These are phyloP conservation scores for Ylistrum balloti DNA, from an alignment of 1,140 invertebrate species.

Conservation along the genomic window DNA sequence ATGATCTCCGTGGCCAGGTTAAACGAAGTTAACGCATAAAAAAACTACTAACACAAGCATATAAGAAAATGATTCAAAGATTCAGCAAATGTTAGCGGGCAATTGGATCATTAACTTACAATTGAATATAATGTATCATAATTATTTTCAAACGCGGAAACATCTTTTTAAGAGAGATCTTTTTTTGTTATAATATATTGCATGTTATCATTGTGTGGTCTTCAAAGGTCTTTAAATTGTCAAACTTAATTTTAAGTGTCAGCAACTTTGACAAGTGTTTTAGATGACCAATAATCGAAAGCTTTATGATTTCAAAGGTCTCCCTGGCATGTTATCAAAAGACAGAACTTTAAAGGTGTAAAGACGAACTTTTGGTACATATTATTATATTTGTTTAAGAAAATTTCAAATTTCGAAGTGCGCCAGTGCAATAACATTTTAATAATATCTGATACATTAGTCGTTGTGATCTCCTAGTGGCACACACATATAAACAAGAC, in stretches of 20 bases:
- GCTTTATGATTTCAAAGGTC: neutral
- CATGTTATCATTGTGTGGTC: constrained; percentile 27
- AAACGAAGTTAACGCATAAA: neutral
- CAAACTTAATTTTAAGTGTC: constrained; percentile 21
- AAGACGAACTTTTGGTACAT: too few species aligned
- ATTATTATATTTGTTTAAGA: too few species aligned
- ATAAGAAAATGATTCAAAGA: neutral
- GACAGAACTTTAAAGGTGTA: too few species aligned
- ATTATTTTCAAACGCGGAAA: constrained; percentile 16
- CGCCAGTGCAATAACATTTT: too few species aligned
- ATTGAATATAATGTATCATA: neutral
- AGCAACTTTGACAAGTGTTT: neutral
- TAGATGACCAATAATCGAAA: neutral
- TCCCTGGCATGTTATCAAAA: neutral
- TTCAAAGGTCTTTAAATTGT: neutral
- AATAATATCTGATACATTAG: too few species aligned
- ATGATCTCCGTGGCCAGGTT: neutral
- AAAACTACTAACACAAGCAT: neutral
- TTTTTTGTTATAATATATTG: neutral
- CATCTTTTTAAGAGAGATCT: neutral
- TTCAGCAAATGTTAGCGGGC: neutral
- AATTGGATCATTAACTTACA: neutral
- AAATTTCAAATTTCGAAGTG: too few species aligned
- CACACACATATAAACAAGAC: too few species aligned
- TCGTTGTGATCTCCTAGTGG: too few species aligned